Conservation (phyloP, 2,113 vertebrate genomes). For the Seriola rivoliana region DNA sequence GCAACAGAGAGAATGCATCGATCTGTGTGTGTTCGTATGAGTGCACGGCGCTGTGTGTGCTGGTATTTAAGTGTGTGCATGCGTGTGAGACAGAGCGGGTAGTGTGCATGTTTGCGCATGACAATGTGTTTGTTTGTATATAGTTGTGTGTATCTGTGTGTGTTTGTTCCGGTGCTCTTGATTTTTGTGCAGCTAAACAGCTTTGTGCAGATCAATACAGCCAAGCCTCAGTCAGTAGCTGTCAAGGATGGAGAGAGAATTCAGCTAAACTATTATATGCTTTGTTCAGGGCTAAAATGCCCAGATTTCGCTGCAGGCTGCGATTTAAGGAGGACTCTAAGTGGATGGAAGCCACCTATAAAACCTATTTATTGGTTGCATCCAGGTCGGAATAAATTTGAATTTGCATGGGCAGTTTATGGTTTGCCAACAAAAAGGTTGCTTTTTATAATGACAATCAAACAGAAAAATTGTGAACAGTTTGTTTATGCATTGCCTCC, state of each 20-base stretch:
- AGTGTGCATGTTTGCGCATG: background rate
- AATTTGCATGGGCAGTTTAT: conserved; percentile 8
- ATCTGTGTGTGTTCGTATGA: conserved; percentile 49
- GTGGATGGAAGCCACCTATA: conserved; percentile 8
- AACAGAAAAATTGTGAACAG: background rate
- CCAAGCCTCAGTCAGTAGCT: conserved; percentile 51
- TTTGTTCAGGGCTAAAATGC: conserved; percentile 40
- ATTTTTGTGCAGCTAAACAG: conserved; percentile 51
- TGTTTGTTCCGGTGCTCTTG: conserved; percentile 16
- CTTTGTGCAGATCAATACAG: conserved; percentile 60
- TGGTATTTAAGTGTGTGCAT: conserved; percentile 9
- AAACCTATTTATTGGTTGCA: conserved; percentile 30
- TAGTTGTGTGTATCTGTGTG: background rate
- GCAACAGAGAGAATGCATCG: conserved; percentile 56
- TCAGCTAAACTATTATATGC: conserved; percentile 51
- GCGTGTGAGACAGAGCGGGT: background rate
- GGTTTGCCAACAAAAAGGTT: background rate
- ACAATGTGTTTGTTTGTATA: background rate
- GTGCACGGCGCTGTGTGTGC: conserved; percentile 8
- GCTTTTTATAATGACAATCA: conserved; percentile 12
- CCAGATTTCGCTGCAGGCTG: conserved; percentile 36
- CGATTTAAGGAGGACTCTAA: conserved; percentile 25
- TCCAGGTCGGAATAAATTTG: conserved; percentile 13
- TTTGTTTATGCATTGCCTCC: background rate
- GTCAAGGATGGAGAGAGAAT: conserved; percentile 56